Percentiles rank a stretch among this genome's conserved stretches.
These are phyloP conservation scores for Enoplosus armatus DNA, from an alignment of 2,797 vertebrate species.

Conservation along the genomic window DNA sequence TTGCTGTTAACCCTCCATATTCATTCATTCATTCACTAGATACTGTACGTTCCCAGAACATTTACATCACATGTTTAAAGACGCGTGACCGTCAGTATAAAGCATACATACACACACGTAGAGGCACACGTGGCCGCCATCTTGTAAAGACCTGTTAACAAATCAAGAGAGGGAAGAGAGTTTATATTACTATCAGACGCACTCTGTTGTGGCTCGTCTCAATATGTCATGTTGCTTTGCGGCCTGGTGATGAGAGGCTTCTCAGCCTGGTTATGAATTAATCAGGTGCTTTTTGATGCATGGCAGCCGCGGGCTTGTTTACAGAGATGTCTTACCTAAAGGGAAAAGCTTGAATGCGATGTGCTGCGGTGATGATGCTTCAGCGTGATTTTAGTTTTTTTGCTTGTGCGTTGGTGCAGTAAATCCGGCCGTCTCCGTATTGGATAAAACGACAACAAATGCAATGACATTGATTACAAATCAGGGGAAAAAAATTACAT, in stretches of 20 bases:
- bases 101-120: background rate
- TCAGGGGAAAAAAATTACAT: too few species aligned
- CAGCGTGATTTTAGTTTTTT: background rate
- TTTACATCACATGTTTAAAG: background rate
- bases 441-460: background rate
- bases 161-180: slow-evolving; percentile 10
- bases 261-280: slow-evolving; percentile 55
- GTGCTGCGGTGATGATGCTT: background rate
- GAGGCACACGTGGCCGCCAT: background rate
- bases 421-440: slow-evolving; percentile 1
- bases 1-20: background rate
- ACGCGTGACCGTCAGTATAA: background rate
- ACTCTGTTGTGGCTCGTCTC: slow-evolving; percentile 7
- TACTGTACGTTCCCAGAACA: background rate
- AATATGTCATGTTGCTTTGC: slow-evolving; percentile 15
- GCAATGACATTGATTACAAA: background rate
- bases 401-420: slow-evolving; percentile 4
- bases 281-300: slow-evolving; percentile 53
- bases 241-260: slow-evolving; percentile 36
- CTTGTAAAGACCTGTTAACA: background rate
- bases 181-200: slow-evolving; percentile 13
- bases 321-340: slow-evolving; percentile 42
- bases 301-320: slow-evolving; percentile 52
- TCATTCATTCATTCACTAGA: slow-evolving; percentile 3
- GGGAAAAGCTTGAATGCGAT: slow-evolving; percentile 17